Base-by-base conservation (phyloP, 2,797 vertebrate species). In the Mergus octosetaceus region DNA sequence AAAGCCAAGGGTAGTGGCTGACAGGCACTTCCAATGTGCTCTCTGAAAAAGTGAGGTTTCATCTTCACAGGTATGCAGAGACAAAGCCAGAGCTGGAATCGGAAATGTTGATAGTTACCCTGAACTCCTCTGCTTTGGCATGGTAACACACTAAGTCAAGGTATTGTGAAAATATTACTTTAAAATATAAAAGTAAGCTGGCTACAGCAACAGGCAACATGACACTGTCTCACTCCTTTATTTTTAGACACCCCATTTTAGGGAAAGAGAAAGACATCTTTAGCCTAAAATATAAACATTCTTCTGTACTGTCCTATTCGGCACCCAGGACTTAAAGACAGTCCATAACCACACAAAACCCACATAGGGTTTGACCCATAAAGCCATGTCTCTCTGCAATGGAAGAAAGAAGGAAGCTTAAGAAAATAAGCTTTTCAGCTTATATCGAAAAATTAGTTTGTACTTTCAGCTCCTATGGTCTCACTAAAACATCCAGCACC, bases 161-260 rank as follows among this genome's bases (percentile, higher is more conserved):
- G 43, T 90, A 94, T 90, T 89, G 88, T 92, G 89, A 92, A 95
- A 96, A 95, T 89, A 93, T 47, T 95, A 66, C 56, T 95, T 90
- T 89, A 70, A 72, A 87, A 58, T 39, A 75, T 38, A 89, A 92
- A 85, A 87, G 34, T 72, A 86, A 80, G 60, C 65, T 91, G 72
- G 45, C 41, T 84, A 47, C 49, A 74, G 54, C 85, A 92, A 89
- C 13, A 69, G 32, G 49, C 41, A 83, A 87, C 5, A 20, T 66
- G 56, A 62, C 69, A 66, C 32, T 75, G 30, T 80, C 30, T 83
- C 12, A 0, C 72, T 85, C 22, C 34, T 11, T 60, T 82, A 78
- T 85, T 94, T 90, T 95, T 47, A 85, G 70, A 90, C 79, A 60
- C 1, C 6, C 12, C 9, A 36, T 69, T 92, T 92, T 60, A 71